Conservation (phyloP, 2,888 invertebrate species). For the Caenorhabditis plicata region DNA sequence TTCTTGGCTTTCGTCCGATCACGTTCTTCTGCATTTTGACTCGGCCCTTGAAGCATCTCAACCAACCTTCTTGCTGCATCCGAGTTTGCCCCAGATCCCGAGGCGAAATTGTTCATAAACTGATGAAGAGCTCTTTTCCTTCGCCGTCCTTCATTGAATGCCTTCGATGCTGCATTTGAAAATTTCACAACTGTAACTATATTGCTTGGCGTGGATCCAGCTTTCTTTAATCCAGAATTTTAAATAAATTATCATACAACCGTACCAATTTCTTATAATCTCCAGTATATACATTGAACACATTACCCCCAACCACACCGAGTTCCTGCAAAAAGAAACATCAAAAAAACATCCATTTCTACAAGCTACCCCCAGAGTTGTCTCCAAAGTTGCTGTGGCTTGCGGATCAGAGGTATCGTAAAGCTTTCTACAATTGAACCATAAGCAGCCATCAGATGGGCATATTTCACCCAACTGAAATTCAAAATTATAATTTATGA, state of each 20-base stretch:
- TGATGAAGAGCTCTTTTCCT: too few relatives aligned
- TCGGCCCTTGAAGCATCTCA: too few relatives aligned
- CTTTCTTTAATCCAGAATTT: not conserved
- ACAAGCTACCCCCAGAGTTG: too few relatives aligned
- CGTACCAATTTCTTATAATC: not conserved
- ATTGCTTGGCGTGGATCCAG: not conserved
- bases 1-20: not conserved
- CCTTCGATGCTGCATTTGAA: not conserved
- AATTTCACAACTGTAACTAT: not conserved
- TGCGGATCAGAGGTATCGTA: not conserved
- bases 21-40: too few relatives aligned
- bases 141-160: not conserved
- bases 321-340: not conserved
- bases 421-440: not conserved
- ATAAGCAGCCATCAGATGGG: not conserved
- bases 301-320: not conserved
- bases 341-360: not conserved
- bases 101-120: too few relatives aligned
- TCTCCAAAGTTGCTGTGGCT: too few relatives aligned
- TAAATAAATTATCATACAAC: not conserved
- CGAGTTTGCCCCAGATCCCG: too few relatives aligned
- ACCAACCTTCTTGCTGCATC: too few relatives aligned
- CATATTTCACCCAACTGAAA: not conserved
- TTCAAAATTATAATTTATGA: too few relatives aligned
- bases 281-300: not conserved